Evolutionary conservation across 2,888 invertebrate genomes (phyloP), one percentile per base, ranked within the genome.

Genomic region (Andrena bicolor): DNA sequence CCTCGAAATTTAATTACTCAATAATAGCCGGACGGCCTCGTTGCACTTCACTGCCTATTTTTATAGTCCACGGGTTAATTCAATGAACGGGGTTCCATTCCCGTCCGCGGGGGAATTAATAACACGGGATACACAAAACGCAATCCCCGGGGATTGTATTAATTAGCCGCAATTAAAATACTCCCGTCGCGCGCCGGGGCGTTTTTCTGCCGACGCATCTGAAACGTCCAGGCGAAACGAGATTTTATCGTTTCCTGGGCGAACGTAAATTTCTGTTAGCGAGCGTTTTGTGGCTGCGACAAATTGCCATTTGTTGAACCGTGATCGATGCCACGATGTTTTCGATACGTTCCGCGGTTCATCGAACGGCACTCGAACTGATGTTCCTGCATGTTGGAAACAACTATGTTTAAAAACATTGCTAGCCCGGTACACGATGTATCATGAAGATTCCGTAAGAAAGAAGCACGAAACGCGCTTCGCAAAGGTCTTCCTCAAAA

Each of bases 101-200:
- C 28, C 41, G 41, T 41, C 23, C 20, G 41, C 56, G 23, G 48
- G 48, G 10, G 16, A 80, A 79, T 80, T 80, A 80, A 80, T 80
- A 79, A 53, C 70, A 20, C 32, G 65, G 58, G 48, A 80, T 79
- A 65, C 71, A 51, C 60, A 30, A 70, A 71, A 79, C 58, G 51
- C 16, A 30, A 20, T 16, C 16, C 65, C 26, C 23, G 7, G 10
- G 60, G 65, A 80, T 80, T 79, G 41, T 48, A 80, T 80, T 80
- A 66, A 80, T 80, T 80, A 79, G 60, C 49, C 32, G 16, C 80
- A 65, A 80, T 80, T 80, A 66, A 65, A 70, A 78, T 70, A 26
- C 65, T 60, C 30, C 13, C 32, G 41, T 4, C 28, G 23, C n/a
- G 32, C 28, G 8, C 20, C n/a, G n/a, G 35, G 26, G 49, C 32